Percentiles rank a stretch among this genome's conserved stretches.
These are phyloP conservation scores for Asbolus verrucosus DNA, from an alignment of 1,140 invertebrate genomes.

Conservation along the genomic window DNA sequence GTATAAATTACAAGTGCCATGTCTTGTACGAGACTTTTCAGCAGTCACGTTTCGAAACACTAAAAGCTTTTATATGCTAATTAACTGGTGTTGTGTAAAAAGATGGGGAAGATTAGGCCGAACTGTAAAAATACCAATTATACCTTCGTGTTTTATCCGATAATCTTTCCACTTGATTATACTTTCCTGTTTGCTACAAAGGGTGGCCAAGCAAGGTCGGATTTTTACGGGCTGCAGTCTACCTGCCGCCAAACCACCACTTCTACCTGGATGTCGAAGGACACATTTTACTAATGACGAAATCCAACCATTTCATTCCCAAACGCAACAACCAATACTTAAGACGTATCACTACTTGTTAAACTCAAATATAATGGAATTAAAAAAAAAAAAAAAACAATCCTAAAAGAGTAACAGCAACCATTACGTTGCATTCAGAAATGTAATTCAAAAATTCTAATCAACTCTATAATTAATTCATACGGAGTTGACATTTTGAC, in stretches of 20 bases:
- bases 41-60: not conserved
- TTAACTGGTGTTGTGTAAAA: constrained; percentile 5
- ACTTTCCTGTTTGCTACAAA: constrained; percentile 4
- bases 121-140: constrained; percentile 6
- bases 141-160: constrained; percentile 10
- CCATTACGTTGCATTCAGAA: no score
- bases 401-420: no score
- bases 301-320: not conserved
- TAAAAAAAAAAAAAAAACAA: no score
- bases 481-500: no score
- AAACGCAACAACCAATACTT: not conserved
- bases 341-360: no score
- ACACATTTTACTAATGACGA: not conserved
- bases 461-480: no score
- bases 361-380: no score
- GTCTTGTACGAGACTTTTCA: constrained; percentile 4
- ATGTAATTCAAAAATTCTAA: no score
- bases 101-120: not conserved
- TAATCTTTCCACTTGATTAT: constrained; percentile 8
- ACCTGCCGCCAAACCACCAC: not conserved
- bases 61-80: not conserved
- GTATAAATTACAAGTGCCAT: not conserved
- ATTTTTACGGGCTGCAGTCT: not conserved
- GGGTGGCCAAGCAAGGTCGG: not conserved
- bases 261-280: not conserved